These are phyloP conservation scores for Triplophysa rosa DNA, from an alignment of 2,113 vertebrate genomes.

Conservation along the genomic window DNA sequence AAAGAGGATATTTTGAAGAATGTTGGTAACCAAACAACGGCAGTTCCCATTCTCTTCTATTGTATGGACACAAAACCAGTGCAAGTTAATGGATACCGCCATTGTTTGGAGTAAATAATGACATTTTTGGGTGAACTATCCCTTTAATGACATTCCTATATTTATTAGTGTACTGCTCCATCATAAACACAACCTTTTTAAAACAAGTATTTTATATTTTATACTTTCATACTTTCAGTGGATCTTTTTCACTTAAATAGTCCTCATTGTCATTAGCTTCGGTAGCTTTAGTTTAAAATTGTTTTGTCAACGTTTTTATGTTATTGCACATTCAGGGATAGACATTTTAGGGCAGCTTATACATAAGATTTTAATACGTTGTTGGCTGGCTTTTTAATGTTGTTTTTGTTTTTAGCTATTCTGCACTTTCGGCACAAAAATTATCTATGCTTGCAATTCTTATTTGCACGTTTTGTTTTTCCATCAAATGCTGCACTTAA, in stretches of 20 bases:
- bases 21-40: too few relatives aligned
- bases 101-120: too few relatives aligned
- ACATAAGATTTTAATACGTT: neutral
- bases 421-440: neutral
- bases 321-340: neutral
- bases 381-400: neutral
- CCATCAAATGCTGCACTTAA: neutral
- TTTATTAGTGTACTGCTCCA: constrained; percentile 8
- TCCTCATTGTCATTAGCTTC: neutral
- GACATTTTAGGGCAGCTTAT: neutral
- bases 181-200: constrained; percentile 3
- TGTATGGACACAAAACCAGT: too few relatives aligned
- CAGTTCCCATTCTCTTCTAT: too few relatives aligned
- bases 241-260: neutral
- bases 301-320: neutral
- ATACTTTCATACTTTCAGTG: constrained; percentile 29
- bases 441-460: neutral
- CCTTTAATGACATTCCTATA: neutral
- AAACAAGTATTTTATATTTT: neutral
- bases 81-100: too few relatives aligned
- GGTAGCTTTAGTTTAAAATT: neutral
- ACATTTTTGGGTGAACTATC: too few relatives aligned
- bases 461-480: neutral
- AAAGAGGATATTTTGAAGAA: too few relatives aligned
- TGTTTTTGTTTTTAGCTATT: neutral